phyloP scores from a whole-genome alignment of 2,888 invertebrate genomes.

The Acronicta alni region DNA sequence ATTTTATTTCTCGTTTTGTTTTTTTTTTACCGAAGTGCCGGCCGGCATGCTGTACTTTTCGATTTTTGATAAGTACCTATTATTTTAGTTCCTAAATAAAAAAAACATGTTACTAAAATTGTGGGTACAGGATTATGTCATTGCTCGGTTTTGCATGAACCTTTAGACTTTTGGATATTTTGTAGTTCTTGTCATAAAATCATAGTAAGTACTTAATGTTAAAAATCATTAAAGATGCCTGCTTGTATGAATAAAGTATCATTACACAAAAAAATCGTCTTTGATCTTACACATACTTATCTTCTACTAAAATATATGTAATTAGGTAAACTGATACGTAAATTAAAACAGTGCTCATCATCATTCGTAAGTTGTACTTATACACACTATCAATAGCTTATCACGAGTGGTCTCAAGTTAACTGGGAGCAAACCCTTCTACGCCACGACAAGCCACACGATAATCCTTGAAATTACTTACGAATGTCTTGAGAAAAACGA shows the following conservation, averaged over 20 bases:
- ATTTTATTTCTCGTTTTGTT: slow-evolving; percentile 21
- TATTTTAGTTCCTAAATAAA: background rate
- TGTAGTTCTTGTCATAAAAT: no score
- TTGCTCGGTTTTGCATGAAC: no score
- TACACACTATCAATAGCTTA: background rate
- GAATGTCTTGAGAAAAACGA: slow-evolving; percentile 21
- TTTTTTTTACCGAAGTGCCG: slow-evolving; percentile 8
- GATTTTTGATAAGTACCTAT: background rate
- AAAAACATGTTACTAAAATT: background rate
- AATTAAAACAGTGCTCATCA: background rate
- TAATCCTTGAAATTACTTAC: slow-evolving; percentile 31
- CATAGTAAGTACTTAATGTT: no score
- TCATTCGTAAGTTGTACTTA: background rate
- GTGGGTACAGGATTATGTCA: no score
- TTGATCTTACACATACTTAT: no score
- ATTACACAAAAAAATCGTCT: no score
- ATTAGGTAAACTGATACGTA: no score
- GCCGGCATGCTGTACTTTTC: slow-evolving; percentile 12
- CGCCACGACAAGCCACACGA: slow-evolving; percentile 4
- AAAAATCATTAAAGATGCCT: no score
- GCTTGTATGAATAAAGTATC: no score
- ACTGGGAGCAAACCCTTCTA: slow-evolving; percentile 8
- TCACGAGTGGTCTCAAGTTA: background rate
- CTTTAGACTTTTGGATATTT: no score
- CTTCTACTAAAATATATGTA: no score